These are phyloP conservation scores for Megamerina dolium DNA, from an alignment of 2,888 invertebrate genomes.

Conservation along the genomic window DNA sequence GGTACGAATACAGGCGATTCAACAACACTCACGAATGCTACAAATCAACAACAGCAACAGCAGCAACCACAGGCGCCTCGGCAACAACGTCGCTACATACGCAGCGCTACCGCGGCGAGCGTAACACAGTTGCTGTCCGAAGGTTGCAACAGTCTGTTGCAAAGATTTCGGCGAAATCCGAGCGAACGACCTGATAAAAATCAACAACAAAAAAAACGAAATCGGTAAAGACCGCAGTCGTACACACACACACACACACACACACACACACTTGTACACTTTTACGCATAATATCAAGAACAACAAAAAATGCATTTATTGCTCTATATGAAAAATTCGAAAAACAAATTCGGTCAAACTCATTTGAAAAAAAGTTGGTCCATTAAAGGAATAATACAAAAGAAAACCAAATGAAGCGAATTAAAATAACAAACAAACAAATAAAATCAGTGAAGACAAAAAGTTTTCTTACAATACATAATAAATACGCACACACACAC, in stretches of 20 bases:
- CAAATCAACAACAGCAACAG: conserved; percentile 17
- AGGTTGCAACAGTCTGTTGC: conserved; percentile 79
- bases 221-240: conserved; percentile 30
- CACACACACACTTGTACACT: too few relatives aligned
- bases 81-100: conserved; percentile 66
- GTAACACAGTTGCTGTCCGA: conserved; percentile 81
- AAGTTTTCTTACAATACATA: too few relatives aligned
- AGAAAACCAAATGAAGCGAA: too few relatives aligned
- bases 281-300: too few relatives aligned
- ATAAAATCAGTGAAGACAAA: too few relatives aligned
- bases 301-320: not conserved
- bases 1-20: conserved; percentile 12
- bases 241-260: not conserved
- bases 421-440: too few relatives aligned
- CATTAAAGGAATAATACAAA: too few relatives aligned
- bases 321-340: not conserved
- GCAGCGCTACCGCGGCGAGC: conserved; percentile 71
- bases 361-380: too few relatives aligned
- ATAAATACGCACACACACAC: too few relatives aligned
- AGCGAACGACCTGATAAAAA: conserved; percentile 60
- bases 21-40: conserved; percentile 12
- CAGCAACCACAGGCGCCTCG: conserved; percentile 46
- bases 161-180: conserved; percentile 72
- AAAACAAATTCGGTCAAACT: conserved; percentile 14
- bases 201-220: conserved; percentile 27